phyloP scores from a whole-genome alignment of 2,797 vertebrate genomes.

The Peromyscus aztecus region DNA sequence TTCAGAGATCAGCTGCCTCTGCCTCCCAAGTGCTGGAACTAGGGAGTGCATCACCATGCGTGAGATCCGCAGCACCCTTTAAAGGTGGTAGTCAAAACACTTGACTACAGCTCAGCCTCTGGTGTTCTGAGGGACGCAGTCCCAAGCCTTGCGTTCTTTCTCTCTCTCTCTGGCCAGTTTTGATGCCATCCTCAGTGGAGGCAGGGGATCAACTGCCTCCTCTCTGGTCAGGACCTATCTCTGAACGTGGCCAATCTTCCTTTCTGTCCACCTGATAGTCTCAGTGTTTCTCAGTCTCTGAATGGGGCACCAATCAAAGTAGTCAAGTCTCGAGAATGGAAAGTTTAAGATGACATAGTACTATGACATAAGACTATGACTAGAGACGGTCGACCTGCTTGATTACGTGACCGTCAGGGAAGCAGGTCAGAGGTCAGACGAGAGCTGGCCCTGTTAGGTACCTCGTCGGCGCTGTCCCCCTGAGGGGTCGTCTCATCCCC shows the following conservation, averaged over 20 bases:
- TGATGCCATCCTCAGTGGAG: background rate
- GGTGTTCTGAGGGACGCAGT: background rate
- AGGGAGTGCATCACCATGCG: background rate
- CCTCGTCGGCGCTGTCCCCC: constrained; percentile 94
- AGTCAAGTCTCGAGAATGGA: background rate
- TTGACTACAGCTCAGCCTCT: background rate
- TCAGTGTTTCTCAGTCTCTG: background rate
- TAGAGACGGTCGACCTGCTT: background rate
- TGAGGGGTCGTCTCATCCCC: constrained; percentile 92
- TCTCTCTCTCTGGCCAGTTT: constrained; percentile 19
- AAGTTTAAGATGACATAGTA: background rate
- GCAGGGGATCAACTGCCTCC: background rate
- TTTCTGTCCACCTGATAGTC: background rate
- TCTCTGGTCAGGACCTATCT: background rate
- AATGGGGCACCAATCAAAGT: background rate
- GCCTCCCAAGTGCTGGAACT: background rate
- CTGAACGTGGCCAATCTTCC: background rate
- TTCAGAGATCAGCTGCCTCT: background rate
- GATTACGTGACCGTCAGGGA: background rate
- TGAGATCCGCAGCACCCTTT: background rate
- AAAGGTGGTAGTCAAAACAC: background rate
- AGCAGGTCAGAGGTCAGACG: background rate
- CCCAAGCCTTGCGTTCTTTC: background rate
- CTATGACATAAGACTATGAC: no score
- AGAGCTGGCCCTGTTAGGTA: constrained; percentile 73